Percentiles rank a stretch among this genome's conserved stretches.
Evolutionary conservation across 2,888 invertebrate genomes (phyloP).

Genomic region (Drymonia ruficornis): DNA sequence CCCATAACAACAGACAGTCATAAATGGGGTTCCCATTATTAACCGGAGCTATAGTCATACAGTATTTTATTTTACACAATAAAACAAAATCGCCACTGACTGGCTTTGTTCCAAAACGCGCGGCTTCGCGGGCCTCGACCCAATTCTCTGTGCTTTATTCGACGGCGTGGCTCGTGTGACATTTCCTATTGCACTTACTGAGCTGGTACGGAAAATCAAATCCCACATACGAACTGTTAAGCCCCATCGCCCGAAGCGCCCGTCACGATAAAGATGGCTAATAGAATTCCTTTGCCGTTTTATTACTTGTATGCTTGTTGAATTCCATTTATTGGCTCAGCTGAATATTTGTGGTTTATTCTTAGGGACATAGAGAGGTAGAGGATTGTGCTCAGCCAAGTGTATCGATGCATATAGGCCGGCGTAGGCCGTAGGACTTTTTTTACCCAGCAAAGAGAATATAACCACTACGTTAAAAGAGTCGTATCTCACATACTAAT

Average conservation of each 20-base stretch:
- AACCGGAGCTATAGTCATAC: slow-evolving; percentile 52
- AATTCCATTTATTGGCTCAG: slow-evolving; percentile 15
- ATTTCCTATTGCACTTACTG: slow-evolving; percentile 70
- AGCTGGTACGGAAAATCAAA: slow-evolving; percentile 56
- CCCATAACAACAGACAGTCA: slow-evolving; percentile 37
- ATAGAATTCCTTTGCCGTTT: slow-evolving; percentile 39
- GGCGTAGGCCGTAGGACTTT: too few species aligned
- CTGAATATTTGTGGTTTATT: slow-evolving; percentile 4
- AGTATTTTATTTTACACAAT: slow-evolving; percentile 67
- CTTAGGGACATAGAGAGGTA: background rate
- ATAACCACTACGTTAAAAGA: too few species aligned
- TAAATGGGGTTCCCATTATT: slow-evolving; percentile 41
- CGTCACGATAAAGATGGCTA: slow-evolving; percentile 29
- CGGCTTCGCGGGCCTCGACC: slow-evolving; percentile 59
- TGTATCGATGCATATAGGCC: background rate
- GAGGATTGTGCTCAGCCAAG: background rate
- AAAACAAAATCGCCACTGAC: slow-evolving; percentile 68
- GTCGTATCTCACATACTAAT: too few species aligned
- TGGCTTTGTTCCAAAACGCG: slow-evolving; percentile 76
- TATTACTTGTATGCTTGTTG: slow-evolving; percentile 28
- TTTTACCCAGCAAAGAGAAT: too few species aligned
- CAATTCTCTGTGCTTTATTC: slow-evolving; percentile 74
- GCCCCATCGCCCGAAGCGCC: slow-evolving; percentile 40
- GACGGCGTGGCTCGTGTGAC: slow-evolving; percentile 65
- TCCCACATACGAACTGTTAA: slow-evolving; percentile 51